phyloP scores from a whole-genome alignment of 2,797 vertebrate genomes.

The Choloepus didactylus region DNA sequence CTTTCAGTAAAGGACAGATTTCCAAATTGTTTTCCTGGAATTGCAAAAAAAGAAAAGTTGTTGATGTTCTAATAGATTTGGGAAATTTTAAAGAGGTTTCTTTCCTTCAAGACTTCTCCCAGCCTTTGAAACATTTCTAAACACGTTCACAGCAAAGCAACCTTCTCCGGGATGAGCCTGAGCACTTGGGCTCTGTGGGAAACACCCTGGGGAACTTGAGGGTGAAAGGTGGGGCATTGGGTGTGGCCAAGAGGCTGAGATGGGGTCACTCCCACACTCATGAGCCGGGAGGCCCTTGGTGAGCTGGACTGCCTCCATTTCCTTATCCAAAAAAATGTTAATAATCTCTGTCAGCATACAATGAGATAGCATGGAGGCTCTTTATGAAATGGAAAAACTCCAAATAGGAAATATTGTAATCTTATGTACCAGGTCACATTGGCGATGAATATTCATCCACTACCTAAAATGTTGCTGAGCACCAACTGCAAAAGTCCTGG shows the following conservation, averaged over 20 bases:
- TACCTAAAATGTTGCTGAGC: neutral
- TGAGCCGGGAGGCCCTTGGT: neutral
- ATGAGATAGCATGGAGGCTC: neutral
- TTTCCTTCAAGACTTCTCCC: neutral
- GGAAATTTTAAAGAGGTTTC: neutral
- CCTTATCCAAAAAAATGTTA: neutral
- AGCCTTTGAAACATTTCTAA: neutral
- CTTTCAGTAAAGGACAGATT: neutral
- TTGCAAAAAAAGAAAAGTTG: neutral
- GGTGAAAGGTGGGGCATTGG: too few relatives aligned
- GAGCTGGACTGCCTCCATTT: neutral
- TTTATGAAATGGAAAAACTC: neutral
- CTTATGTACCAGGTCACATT: neutral
- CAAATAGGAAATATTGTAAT: neutral
- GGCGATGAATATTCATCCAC: neutral
- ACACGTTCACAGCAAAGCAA: neutral
- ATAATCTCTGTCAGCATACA: neutral
- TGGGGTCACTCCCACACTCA: neutral
- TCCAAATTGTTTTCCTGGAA: neutral
- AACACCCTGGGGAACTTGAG: neutral
- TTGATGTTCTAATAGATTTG: neutral
- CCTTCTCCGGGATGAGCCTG: neutral
- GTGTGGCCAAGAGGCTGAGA: neutral
- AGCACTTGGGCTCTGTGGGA: neutral
- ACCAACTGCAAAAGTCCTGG: neutral